Base-by-base conservation (phyloP, 2,113 vertebrate genomes). In the Tychaedon coryphoeus region DNA sequence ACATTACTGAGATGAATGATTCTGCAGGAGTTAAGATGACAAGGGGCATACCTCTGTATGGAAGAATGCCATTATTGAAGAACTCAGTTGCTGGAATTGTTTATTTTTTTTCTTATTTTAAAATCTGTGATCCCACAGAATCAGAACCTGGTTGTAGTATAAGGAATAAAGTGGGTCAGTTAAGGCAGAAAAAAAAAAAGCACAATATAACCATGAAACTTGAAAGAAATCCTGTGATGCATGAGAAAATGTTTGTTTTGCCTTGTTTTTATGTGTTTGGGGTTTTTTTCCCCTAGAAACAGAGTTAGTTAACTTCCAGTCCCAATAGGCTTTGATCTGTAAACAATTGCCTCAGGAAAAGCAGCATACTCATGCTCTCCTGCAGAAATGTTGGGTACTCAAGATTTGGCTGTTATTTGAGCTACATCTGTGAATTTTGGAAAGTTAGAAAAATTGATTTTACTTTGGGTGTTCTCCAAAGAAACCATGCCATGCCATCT, bases 51-150 rank as follows among this genome's bases (percentile, higher is more conserved):
- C 11, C 31, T 69, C 87, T 75, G 5, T 82, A 16, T 79, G n/a
- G 51, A 80, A 62, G 26, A 85, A 47, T 1, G 2, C 8, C 5
- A 28, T 67, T 65, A 24, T 56, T 83, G 48, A 91, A 88, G 31
- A 2, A 6, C 14, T 58, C 61, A 19, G 5, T 70, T 78, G 28
- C 33, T 0, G 1, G 8, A 74, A 69, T 56, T 81, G 22, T 67
- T 94, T 91, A 10, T 56, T 91, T 86, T 56, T 91, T 86, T 76
- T 73, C 40, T 67, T 81, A 36, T 67, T 91, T 95, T 77, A 65
- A 85, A 86, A 70, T 80, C 50, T 79, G 6, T 10, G 13, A 48
- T 93, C 14, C 38, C 20, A 50, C 0, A 86, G 48, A 89, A 64
- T 87, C 25, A 54, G 51, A 91, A 75, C 13, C 10, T 90, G 14